Evolutionary conservation across 2,888 invertebrate species (phyloP).

Genomic region (Ethmia dodecea): DNA sequence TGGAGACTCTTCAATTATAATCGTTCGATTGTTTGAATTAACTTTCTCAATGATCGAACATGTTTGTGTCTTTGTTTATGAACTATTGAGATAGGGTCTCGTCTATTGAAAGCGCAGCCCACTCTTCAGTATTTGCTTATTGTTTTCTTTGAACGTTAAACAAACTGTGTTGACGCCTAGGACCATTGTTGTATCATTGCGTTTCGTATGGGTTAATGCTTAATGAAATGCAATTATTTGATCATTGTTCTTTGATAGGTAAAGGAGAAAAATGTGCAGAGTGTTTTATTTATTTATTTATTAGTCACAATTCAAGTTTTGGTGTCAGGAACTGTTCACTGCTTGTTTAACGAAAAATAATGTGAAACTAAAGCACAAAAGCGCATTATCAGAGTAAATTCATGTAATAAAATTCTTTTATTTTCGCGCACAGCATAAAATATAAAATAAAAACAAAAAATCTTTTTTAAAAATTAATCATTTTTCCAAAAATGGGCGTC

Average conservation of each 20-base stretch:
- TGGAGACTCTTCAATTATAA: constrained; percentile 5
- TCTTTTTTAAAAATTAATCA: too few species aligned
- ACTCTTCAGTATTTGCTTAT: constrained; percentile 12
- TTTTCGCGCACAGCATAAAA: too few species aligned
- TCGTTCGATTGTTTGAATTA: constrained; percentile 16
- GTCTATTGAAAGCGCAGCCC: constrained; percentile 1
- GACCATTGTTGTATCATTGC: constrained; percentile 27
- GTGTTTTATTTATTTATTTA: too few species aligned
- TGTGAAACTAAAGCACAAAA: too few species aligned
- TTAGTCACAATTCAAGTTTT: too few species aligned
- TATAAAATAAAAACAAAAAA: too few species aligned
- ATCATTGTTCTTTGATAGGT: constrained; percentile 30
- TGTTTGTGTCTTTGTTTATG: constrained; percentile 6
- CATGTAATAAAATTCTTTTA: too few species aligned
- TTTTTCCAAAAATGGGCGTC: too few species aligned
- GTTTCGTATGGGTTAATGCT: constrained; percentile 31
- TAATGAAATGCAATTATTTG: constrained; percentile 42
- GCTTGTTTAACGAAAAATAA: too few species aligned
- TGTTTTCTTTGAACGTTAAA: constrained; percentile 7
- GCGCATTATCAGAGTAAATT: too few species aligned
- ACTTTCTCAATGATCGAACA: constrained; percentile 10
- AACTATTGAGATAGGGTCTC: constrained; percentile 2
- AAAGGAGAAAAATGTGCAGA: too few species aligned
- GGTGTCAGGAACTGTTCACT: too few species aligned
- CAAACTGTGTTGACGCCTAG: not conserved